These are phyloP conservation scores for Rhinichthys klamathensis DNA, from an alignment of 2,113 vertebrate species.

Conservation along the genomic window DNA sequence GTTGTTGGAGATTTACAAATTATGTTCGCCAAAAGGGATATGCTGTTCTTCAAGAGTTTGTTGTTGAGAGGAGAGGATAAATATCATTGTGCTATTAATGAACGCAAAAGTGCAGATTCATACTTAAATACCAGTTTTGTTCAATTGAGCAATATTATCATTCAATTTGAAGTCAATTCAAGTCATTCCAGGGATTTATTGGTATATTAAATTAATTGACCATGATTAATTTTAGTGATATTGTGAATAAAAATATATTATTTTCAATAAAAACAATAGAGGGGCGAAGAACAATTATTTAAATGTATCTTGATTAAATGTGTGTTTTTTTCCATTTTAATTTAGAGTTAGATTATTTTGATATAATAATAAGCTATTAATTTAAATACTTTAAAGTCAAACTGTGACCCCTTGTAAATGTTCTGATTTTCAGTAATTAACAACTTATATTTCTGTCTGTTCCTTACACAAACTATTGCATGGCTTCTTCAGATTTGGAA, in stretches of 20 bases:
- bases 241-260: no score
- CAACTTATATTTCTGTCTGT: background rate
- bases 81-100: background rate
- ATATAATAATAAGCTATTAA: background rate
- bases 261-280: no score
- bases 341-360: background rate
- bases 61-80: background rate
- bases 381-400: background rate
- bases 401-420: background rate
- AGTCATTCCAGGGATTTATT: background rate
- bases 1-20: conserved; percentile 34
- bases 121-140: background rate
- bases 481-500: background rate
- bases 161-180: background rate
- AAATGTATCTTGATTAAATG: no score
- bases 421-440: background rate
- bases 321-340: no score
- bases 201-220: background rate
- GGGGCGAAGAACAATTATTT: no score
- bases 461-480: background rate
- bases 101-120: background rate
- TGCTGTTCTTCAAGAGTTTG: background rate
- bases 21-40: conserved; percentile 7
- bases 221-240: background rate
- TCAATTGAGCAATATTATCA: background rate